phyloP scores from a whole-genome alignment of 2,888 invertebrate species.

The Euproctis similis region DNA sequence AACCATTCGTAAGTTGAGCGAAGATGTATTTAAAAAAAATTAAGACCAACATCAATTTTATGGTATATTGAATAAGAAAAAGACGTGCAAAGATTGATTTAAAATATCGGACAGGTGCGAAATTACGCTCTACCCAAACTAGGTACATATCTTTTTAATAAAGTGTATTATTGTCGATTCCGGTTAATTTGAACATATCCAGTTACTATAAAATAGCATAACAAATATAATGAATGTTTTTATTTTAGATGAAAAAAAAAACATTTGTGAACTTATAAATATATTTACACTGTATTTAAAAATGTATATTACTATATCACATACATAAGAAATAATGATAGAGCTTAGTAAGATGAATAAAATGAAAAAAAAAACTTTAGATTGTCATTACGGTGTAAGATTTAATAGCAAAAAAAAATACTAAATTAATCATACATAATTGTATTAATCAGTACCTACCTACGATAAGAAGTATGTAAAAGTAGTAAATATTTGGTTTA shows the following conservation, averaged over 20 bases:
- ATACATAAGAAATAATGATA: slow-evolving; percentile 65
- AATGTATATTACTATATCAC: slow-evolving; percentile 70
- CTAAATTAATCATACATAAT: slow-evolving; percentile 62
- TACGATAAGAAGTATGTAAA: slow-evolving; percentile 61
- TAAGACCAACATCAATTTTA: no score
- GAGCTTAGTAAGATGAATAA: slow-evolving; percentile 73
- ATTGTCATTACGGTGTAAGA: slow-evolving; percentile 62
- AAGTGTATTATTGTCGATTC: no score
- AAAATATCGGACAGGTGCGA: no score
- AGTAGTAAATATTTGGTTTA: slow-evolving; percentile 65
- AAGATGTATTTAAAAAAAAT: no score
- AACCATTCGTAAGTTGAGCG: no score
- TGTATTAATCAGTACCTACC: slow-evolving; percentile 63
- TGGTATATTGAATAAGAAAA: no score
- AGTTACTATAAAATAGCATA: slow-evolving; percentile 19
- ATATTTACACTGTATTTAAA: slow-evolving; percentile 72
- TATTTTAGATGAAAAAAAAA: slow-evolving; percentile 23
- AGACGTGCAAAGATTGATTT: no score
- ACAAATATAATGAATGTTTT: no score
- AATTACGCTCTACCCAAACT: no score
- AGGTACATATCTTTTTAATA: no score
- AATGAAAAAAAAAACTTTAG: slow-evolving; percentile 56
- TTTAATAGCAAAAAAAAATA: slow-evolving; percentile 64
- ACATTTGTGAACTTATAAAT: slow-evolving; percentile 56
- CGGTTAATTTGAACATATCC: slow-evolving; percentile 42